phyloP scores from a whole-genome alignment of 2,888 invertebrate species.

The Tribolium freemani region DNA sequence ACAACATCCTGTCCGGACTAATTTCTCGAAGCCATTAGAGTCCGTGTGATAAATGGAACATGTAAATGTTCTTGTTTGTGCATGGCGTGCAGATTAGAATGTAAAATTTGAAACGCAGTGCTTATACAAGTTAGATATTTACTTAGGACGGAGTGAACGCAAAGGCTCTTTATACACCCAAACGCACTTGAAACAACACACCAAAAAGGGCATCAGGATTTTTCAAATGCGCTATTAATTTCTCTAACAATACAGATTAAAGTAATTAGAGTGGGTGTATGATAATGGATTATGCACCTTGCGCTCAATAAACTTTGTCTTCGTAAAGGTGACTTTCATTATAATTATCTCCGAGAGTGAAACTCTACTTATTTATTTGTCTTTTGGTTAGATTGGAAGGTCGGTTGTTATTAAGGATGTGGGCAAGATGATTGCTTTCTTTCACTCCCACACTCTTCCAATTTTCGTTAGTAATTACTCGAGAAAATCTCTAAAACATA shows the following conservation, averaged over 20 bases:
- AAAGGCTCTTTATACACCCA: background rate
- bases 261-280: background rate
- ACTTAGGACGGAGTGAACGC: slow-evolving; percentile 11
- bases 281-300: background rate
- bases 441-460: slow-evolving; percentile 11
- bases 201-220: background rate
- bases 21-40: background rate
- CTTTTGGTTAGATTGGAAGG: slow-evolving; percentile 26
- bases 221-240: background rate
- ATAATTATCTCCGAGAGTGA: background rate
- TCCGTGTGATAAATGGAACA: slow-evolving; percentile 15
- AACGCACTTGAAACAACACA: background rate
- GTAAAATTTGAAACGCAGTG: slow-evolving; percentile 15
- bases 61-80: slow-evolving; percentile 14
- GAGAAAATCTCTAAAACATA: slow-evolving; percentile 4
- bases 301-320: background rate
- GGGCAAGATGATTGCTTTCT: slow-evolving; percentile 22
- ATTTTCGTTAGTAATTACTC: slow-evolving; percentile 20
- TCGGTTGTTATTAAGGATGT: slow-evolving; percentile 22
- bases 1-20: background rate
- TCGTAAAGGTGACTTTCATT: background rate
- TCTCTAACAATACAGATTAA: background rate
- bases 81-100: slow-evolving; percentile 11
- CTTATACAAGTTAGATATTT: slow-evolving; percentile 11
- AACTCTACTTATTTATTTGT: slow-evolving; percentile 14